A percentile compares a stretch with the other conserved stretches of the same genome.
phyloP scores from a whole-genome alignment of 2,113 vertebrate genomes.

The Dunckerocampus dactyliophorus region DNA sequence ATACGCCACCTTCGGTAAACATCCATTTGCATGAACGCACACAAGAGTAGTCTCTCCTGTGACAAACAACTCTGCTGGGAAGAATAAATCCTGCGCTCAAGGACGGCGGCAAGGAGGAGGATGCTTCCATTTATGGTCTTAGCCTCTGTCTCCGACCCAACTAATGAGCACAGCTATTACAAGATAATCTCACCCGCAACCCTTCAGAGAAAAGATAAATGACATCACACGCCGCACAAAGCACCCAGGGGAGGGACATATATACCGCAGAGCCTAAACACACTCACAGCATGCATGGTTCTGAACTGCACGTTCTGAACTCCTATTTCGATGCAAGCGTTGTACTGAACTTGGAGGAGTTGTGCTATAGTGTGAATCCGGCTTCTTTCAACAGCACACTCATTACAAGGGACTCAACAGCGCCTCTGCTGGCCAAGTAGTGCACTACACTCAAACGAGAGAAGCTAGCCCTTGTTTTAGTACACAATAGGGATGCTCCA shows the following conservation, averaged over 20 bases:
- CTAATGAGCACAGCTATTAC: background rate
- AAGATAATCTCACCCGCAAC: background rate
- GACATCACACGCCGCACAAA: background rate
- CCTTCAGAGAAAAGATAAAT: background rate
- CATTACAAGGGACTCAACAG: too few relatives aligned
- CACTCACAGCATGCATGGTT: too few relatives aligned
- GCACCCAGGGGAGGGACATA: background rate
- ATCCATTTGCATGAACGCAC: background rate
- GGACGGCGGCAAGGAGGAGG: slow-evolving; percentile 18
- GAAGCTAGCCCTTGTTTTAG: too few relatives aligned
- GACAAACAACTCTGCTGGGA: slow-evolving; percentile 9
- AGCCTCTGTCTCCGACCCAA: slow-evolving; percentile 24
- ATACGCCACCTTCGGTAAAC: too few relatives aligned
- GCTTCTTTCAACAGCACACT: too few relatives aligned
- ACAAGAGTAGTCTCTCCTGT: background rate
- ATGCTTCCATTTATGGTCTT: slow-evolving; percentile 53
- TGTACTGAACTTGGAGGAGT: too few relatives aligned
- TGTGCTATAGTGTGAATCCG: too few relatives aligned
- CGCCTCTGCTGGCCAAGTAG: too few relatives aligned
- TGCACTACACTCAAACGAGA: too few relatives aligned
- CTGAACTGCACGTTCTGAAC: too few relatives aligned
- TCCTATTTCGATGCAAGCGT: too few relatives aligned
- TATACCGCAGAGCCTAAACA: background rate
- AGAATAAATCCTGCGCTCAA: slow-evolving; percentile 20
- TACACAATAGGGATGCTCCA: too few relatives aligned